Base-by-base conservation (phyloP, 2,888 invertebrate genomes). In the Drosophila rellima region DNA sequence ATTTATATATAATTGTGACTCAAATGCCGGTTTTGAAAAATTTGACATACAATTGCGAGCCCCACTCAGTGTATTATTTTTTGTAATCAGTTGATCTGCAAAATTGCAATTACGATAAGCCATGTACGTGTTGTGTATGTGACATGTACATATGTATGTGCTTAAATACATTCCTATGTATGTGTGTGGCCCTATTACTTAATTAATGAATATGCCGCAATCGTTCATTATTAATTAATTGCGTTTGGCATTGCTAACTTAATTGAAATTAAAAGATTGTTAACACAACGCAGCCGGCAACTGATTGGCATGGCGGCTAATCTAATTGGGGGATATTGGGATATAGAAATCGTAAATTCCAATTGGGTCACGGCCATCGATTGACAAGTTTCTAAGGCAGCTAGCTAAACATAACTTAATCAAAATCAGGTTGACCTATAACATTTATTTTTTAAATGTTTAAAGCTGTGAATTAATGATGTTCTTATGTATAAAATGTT, bases 321-420 rank as follows among this genome's bases (percentile, higher is more conserved):
- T 63, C 65, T 17, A 60, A 70, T 65, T 55, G 47, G 11, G 11
- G 33, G 20, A 29, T 44, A 48, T 60, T 39, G 64, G 23, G n/a
- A 35, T 51, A 63, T 66, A 29, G 45, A 60, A n/a, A 57, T 48
- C 68, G 59, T 60, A 56, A 39, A 67, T 72, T 11, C 37, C 63
- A 68, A 85, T 82, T 69, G 78, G 82, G 78, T 82, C 85, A 82
- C n/a, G 82, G 85, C 69, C 82, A 69, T 35, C 66, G 60, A 60
- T n/a, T 8, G n/a, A 3, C n/a, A 23, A 13, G 13, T n/a, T 44
- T 44, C n/a, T 23, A n/a, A 35, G 35, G 7, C 35, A 35, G 35
- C 6, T 35, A 6, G 23, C n/a, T n/a, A n/a, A 35, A n/a, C 35
- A 6, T n/a, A n/a, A 35, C 6, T 42, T 11, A 40, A 33, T 4